Percentiles rank a stretch among this genome's conserved stretches.
These are phyloP conservation scores for Lasaia peninsularis DNA, from an alignment of 1,140 invertebrate genomes.

Conservation along the genomic window DNA sequence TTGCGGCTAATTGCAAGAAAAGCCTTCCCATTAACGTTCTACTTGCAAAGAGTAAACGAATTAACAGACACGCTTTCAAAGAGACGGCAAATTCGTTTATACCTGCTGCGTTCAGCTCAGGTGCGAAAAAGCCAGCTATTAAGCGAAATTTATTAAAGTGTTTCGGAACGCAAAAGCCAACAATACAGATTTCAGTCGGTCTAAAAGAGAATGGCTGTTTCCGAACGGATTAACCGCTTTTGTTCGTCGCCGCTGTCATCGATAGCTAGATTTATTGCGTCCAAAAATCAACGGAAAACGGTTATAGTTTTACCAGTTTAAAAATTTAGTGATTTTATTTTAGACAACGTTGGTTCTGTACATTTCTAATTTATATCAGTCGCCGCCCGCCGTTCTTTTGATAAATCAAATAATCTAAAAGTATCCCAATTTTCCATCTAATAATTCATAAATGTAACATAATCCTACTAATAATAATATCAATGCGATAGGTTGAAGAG, in stretches of 20 bases:
- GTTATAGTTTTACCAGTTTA: conserved; percentile 14
- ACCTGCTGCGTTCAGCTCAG: conserved; percentile 52
- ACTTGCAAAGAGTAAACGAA: conserved; percentile 65
- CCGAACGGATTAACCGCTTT: conserved; percentile 22
- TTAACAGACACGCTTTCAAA: conserved; percentile 62
- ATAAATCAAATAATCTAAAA: too few species aligned
- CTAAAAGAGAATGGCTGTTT: conserved; percentile 28
- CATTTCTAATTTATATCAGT: too few species aligned
- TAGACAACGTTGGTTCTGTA: conserved; percentile 21
- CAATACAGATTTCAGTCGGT: conserved; percentile 24
- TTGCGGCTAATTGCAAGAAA: conserved; percentile 69
- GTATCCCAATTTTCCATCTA: too few species aligned
- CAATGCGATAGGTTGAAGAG: too few species aligned
- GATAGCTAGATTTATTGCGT: conserved; percentile 20
- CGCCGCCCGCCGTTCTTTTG: too few species aligned
- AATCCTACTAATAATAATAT: too few species aligned
- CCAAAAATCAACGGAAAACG: conserved; percentile 12
- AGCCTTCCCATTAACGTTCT: conserved; percentile 53
- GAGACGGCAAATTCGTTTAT: conserved; percentile 63
- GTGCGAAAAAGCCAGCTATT: conserved; percentile 65
- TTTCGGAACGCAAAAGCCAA: conserved; percentile 25
- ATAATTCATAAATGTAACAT: too few species aligned
- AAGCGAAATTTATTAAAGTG: conserved; percentile 64
- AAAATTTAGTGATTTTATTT: conserved; percentile 27
- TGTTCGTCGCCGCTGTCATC: conserved; percentile 23